These are phyloP conservation scores for Microcebus griseorufus DNA, from an alignment of 2,113 vertebrate species.

Conservation along the genomic window DNA sequence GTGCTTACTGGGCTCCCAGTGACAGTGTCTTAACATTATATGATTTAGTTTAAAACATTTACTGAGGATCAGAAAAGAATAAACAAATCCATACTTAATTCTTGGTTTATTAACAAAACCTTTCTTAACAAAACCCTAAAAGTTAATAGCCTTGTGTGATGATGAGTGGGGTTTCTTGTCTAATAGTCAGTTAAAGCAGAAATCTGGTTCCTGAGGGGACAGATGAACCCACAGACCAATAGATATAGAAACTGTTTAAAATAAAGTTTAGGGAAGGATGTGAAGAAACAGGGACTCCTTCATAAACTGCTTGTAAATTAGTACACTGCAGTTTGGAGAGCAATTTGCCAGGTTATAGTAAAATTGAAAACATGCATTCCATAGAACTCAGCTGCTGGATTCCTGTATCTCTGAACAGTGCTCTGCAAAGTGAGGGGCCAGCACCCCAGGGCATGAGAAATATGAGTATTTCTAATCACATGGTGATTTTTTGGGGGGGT, in stretches of 20 bases:
- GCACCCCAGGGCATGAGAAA: neutral
- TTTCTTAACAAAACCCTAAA: neutral
- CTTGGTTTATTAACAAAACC: neutral
- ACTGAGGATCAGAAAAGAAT: neutral
- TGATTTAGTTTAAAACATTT: conserved; percentile 25
- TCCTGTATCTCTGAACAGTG: neutral
- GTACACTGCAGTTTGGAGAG: neutral
- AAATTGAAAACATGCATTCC: neutral
- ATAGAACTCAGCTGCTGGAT: neutral
- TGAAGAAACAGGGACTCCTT: conserved; percentile 50
- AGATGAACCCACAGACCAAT: neutral
- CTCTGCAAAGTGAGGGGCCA: neutral
- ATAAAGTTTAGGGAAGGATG: neutral
- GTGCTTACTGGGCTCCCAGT: neutral
- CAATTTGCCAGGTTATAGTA: neutral
- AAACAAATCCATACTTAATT: neutral
- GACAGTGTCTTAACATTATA: neutral
- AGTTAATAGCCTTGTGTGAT: neutral
- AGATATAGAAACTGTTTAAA: neutral
- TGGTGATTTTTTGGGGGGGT: neutral
- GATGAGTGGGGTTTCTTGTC: neutral
- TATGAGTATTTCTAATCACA: neutral
- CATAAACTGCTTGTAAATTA: neutral
- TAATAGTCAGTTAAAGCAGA: neutral
- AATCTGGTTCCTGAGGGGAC: neutral